Evolutionary conservation across 2,888 invertebrate genomes (phyloP).

Genomic region (Physocephala rufipes): DNA sequence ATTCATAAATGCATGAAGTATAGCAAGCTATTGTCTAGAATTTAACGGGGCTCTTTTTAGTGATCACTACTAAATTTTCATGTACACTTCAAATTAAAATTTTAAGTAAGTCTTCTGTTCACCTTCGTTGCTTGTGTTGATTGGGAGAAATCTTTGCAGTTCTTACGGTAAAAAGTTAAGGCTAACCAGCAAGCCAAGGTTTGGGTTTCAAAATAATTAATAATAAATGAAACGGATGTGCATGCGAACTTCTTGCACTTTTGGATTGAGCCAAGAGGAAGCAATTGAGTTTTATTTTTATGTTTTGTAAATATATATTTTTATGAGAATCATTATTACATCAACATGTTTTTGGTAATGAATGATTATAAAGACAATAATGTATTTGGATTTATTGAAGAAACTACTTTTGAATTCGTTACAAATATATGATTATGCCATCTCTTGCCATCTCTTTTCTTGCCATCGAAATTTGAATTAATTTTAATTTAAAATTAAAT

Average conservation of each 20-base stretch:
- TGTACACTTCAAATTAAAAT: conserved; percentile 37
- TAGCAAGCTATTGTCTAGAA: no score
- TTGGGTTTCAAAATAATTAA: neutral
- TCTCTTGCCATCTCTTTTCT: no score
- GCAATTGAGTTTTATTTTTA: neutral
- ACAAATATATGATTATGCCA: no score
- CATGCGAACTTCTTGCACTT: neutral
- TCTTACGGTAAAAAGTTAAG: conserved; percentile 19
- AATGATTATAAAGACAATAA: no score
- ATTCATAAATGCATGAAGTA: no score
- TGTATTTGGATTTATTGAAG: no score
- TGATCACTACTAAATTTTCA: neutral
- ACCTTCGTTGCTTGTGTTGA: conserved; percentile 63
- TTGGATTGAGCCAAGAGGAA: neutral
- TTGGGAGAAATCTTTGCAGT: conserved; percentile 62
- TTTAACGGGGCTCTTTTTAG: no score
- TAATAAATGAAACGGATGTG: neutral
- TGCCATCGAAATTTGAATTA: no score
- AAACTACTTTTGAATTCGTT: no score
- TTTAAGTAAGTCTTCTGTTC: conserved; percentile 49
- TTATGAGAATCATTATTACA: no score
- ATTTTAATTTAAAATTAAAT: no score
- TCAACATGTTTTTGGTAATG: no score
- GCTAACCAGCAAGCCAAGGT: conserved; percentile 25
- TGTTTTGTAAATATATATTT: neutral